phyloP scores from a whole-genome alignment of 2,113 vertebrate species.

The Rhea pennata region DNA sequence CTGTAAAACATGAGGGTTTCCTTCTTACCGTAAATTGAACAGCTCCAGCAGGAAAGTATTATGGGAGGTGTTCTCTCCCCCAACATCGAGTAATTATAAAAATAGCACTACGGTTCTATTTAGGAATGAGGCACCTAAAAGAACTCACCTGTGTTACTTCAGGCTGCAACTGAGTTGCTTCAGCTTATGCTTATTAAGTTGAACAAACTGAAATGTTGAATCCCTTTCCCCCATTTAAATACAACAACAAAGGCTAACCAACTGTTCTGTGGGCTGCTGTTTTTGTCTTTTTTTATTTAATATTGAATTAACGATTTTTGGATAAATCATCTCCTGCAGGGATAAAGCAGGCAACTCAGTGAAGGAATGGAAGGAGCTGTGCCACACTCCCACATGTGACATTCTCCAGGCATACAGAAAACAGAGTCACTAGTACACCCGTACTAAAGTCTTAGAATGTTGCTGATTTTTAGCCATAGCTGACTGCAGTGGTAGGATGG shows the following conservation, averaged over 20 bases:
- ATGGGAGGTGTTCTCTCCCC: background rate
- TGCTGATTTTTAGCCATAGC: background rate
- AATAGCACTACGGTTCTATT: background rate
- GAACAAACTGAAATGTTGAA: background rate
- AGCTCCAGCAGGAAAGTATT: background rate
- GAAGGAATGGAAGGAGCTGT: background rate
- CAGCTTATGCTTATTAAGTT: background rate
- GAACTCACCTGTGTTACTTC: background rate
- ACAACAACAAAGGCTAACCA: background rate
- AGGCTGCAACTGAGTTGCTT: background rate
- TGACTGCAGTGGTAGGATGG: background rate
- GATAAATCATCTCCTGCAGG: background rate
- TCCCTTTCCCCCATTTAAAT: background rate
- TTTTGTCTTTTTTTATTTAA: background rate
- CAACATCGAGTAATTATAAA: background rate
- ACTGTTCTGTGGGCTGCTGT: background rate
- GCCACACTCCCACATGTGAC: fast-evolving
- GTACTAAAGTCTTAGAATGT: background rate
- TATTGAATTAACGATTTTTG: background rate
- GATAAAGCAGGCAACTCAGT: background rate
- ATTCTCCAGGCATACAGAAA: fast-evolving
- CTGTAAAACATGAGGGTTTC: background rate
- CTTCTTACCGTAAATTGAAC: background rate
- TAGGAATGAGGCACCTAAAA: background rate
- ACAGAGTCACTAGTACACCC: background rate